phyloP scores from a whole-genome alignment of 2,888 invertebrate species.

The Junonia oenone region DNA sequence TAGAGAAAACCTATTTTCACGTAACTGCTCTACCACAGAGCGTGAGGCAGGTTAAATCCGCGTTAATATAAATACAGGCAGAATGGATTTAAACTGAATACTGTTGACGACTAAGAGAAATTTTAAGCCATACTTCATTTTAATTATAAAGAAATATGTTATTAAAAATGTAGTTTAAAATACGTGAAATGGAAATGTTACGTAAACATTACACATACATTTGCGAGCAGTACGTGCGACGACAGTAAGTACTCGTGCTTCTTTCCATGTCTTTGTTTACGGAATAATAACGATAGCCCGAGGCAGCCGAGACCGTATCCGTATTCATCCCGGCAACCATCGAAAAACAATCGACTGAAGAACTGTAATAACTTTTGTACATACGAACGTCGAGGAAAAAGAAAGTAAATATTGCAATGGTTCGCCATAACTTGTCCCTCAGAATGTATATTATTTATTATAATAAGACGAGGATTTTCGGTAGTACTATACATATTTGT shows the following conservation, averaged over 20 bases:
- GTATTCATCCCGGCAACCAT: slow-evolving; percentile 7
- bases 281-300: slow-evolving; percentile 14
- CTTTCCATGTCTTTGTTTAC: slow-evolving; percentile 12
- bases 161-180: neutral
- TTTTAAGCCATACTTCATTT: neutral
- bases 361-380: slow-evolving; percentile 4
- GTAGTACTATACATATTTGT: too few species aligned
- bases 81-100: too few species aligned
- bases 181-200: neutral
- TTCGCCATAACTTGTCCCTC: too few species aligned
- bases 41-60: too few species aligned
- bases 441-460: too few species aligned
- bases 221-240: neutral
- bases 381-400: neutral
- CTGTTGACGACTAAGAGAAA: too few species aligned
- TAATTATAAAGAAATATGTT: neutral
- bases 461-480: too few species aligned
- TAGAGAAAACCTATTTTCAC: too few species aligned
- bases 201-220: slow-evolving; percentile 6
- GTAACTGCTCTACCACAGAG: too few species aligned
- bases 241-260: neutral
- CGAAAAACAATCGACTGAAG: slow-evolving; percentile 9
- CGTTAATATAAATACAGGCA: too few species aligned
- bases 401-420: neutral
- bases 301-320: slow-evolving; percentile 6